These are phyloP conservation scores for Genyomyrus donnyi DNA, from an alignment of 2,113 vertebrate genomes.

Conservation along the genomic window DNA sequence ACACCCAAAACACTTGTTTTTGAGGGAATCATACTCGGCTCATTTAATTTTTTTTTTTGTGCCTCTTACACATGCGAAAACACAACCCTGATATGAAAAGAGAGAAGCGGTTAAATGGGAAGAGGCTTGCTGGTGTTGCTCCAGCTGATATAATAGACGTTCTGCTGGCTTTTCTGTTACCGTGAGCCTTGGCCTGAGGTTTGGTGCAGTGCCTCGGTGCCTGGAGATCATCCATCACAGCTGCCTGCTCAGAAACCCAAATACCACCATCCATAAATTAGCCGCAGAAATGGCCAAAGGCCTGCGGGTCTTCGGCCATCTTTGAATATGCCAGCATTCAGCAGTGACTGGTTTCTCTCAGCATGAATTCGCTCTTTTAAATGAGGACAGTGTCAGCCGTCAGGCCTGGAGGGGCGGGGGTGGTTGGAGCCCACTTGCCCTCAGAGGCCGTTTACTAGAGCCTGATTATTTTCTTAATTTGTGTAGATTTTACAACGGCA, in stretches of 20 bases:
- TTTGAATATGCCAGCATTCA: neutral
- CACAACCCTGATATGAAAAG: neutral
- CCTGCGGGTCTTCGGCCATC: neutral
- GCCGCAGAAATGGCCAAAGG: neutral
- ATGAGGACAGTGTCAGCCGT: neutral
- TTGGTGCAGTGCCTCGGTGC: neutral
- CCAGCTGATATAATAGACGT: neutral
- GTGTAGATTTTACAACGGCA: neutral
- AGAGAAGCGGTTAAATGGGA: neutral
- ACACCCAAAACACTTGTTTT: neutral
- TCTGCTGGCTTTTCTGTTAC: neutral
- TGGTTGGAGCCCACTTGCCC: neutral
- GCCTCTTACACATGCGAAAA: neutral
- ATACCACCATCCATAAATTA: constrained; percentile 8
- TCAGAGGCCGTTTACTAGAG: neutral
- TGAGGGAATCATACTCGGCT: neutral
- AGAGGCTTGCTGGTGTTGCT: neutral
- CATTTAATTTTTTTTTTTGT: neutral
- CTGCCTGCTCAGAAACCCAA: neutral
- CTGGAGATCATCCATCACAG: neutral
- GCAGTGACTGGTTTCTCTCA: neutral
- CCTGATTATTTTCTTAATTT: constrained; percentile 7
- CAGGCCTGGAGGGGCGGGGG: neutral
- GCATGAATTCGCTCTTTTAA: neutral
- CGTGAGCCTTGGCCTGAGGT: neutral